phyloP scores from a whole-genome alignment of 2,113 vertebrate species.

The Odobenus rosmarus region DNA sequence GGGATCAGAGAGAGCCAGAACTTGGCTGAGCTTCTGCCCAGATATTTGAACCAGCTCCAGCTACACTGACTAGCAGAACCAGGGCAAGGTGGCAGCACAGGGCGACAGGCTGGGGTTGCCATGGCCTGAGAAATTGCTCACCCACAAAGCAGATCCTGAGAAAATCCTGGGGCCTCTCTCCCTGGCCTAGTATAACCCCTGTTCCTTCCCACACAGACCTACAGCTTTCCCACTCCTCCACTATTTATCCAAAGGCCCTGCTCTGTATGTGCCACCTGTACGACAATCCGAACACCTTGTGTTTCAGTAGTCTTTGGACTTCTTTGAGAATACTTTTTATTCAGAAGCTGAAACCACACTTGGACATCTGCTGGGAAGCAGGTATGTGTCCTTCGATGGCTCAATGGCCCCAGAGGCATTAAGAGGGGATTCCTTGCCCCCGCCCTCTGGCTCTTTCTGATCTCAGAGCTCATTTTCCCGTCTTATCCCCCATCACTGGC shows the following conservation, averaged over 20 bases:
- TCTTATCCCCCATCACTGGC: background rate
- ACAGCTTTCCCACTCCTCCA: background rate
- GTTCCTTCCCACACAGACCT: background rate
- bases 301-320: background rate
- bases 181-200: no score
- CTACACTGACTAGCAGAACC: background rate
- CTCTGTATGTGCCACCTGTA: no score
- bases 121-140: background rate
- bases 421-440: background rate
- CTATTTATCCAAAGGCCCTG: background rate
- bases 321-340: background rate
- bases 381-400: background rate
- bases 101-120: background rate
- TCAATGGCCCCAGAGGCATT: rapidly evolving
- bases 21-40: background rate
- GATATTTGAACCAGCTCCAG: no score
- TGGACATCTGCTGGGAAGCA: background rate
- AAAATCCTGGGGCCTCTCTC: background rate
- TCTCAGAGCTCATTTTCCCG: background rate
- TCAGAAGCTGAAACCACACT: background rate
- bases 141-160: background rate
- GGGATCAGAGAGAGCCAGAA: slow-evolving; percentile 57
- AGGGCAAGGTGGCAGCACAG: background rate
- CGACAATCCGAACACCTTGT: background rate
- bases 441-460: background rate